phyloP scores from a whole-genome alignment of 92 coral and sea anemone genomes.

The Heliopora coerulea region DNA sequence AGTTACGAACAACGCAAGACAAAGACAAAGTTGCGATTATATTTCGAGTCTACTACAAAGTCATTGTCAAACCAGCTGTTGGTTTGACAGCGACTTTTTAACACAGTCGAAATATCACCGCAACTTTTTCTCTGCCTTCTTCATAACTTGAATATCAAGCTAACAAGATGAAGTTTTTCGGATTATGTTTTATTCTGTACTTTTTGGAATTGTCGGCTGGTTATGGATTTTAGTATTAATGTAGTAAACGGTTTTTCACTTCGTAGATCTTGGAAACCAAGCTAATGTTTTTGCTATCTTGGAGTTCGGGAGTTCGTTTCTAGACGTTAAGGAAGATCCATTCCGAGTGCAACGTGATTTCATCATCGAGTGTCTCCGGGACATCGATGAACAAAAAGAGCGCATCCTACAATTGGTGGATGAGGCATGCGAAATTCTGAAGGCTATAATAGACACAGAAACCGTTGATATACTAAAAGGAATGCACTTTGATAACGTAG shows the following conservation, averaged over 20 bases:
- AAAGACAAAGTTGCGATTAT: too few species aligned
- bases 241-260: neutral
- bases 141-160: too few species aligned
- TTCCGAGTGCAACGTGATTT: constrained; percentile 15
- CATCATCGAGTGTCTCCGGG: neutral
- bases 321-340: constrained; percentile 1
- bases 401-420: neutral
- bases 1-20: too few species aligned
- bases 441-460: constrained; percentile 3
- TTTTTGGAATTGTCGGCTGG: too few species aligned
- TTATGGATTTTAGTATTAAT: too few species aligned
- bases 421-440: constrained; percentile 16
- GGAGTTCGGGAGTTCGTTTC: constrained; percentile 16
- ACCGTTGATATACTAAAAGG: constrained; percentile 21
- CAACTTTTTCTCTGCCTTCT: too few species aligned
- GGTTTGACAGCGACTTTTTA: too few species aligned
- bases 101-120: too few species aligned
- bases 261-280: constrained; percentile 25
- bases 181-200: too few species aligned
- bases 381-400: constrained; percentile 14
- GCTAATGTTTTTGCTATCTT: constrained; percentile 14
- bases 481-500: constrained; percentile 24
- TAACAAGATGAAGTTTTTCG: too few species aligned
- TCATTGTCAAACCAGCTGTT: too few species aligned
- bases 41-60: too few species aligned